These are phyloP conservation scores for Andrena fulva DNA, from an alignment of 2,888 invertebrate species.

Conservation along the genomic window DNA sequence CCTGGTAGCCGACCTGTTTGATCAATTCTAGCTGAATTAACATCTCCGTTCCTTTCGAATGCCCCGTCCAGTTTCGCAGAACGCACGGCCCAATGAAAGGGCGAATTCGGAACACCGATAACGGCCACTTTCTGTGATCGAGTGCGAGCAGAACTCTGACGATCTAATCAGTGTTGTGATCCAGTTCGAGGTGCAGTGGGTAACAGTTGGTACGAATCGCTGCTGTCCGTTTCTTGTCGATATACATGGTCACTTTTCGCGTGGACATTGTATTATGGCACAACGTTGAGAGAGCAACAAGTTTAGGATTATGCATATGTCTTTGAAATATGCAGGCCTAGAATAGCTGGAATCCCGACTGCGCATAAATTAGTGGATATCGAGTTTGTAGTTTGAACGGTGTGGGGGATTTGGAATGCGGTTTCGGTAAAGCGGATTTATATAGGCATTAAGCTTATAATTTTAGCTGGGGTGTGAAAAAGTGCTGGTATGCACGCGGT, in stretches of 20 bases:
- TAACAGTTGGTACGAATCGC: neutral
- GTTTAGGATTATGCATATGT: neutral
- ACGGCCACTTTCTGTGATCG: neutral
- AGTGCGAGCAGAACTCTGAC: neutral
- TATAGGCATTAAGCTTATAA: neutral
- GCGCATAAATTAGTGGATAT: neutral
- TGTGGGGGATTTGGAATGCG: neutral
- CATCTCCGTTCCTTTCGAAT: conserved; percentile 32
- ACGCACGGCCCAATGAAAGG: neutral
- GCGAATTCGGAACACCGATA: conserved; percentile 24
- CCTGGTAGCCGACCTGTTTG: conserved; percentile 46
- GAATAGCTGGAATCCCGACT: neutral
- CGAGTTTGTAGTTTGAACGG: neutral
- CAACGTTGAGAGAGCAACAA: neutral
- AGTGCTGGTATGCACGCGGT: neutral
- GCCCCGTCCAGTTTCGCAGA: neutral
- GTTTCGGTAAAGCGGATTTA: neutral
- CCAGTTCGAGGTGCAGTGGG: conserved; percentile 11
- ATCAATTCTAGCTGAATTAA: conserved; percentile 49
- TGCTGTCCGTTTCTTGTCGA: conserved; percentile 13
- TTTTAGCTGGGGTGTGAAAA: neutral
- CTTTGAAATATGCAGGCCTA: neutral
- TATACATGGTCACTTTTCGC: neutral
- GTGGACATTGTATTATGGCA: neutral
- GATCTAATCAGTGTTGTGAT: conserved; percentile 1